A percentile compares a stretch with the other conserved stretches of the same genome.
These are phyloP conservation scores for Rhinophrynus dorsalis DNA, from an alignment of 2,797 vertebrate species.

Conservation along the genomic window DNA sequence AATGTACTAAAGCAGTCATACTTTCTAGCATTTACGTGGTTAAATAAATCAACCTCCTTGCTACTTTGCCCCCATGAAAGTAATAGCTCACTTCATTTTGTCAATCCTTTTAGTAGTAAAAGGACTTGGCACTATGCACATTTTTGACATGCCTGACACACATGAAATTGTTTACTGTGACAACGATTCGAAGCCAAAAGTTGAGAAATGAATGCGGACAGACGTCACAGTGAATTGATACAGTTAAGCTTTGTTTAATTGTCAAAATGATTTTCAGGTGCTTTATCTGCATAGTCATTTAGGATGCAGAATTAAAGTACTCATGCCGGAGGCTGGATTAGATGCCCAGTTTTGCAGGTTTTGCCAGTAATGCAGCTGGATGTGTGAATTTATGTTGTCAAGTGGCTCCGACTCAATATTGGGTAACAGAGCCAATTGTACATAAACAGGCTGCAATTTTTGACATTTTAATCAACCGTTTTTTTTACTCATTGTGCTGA, in stretches of 20 bases:
- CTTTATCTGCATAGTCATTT: neutral
- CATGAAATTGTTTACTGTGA: neutral
- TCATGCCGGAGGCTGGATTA: neutral
- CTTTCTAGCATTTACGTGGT: too few relatives aligned
- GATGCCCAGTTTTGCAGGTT: neutral
- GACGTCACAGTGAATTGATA: neutral
- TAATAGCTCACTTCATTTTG: too few relatives aligned
- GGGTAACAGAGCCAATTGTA: too few relatives aligned
- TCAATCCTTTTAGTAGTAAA: neutral
- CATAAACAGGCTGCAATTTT: too few relatives aligned
- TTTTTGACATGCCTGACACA: neutral
- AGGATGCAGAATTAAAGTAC: neutral
- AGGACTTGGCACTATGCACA: neutral
- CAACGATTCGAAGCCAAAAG: neutral
- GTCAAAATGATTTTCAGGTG: neutral
- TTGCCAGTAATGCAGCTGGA: neutral
- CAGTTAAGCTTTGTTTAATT: neutral
- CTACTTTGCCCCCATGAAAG: too few relatives aligned
- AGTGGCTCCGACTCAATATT: neutral
- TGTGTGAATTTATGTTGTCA: neutral
- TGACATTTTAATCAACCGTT: too few relatives aligned
- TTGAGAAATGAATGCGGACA: neutral
- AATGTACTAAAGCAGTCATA: too few relatives aligned
- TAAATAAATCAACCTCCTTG: too few relatives aligned
- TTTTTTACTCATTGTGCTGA: too few relatives aligned